A percentile compares a stretch with the other conserved stretches of the same genome.
These are phyloP conservation scores for Varecia variegata DNA, from an alignment of 2,797 vertebrate species.

Conservation along the genomic window DNA sequence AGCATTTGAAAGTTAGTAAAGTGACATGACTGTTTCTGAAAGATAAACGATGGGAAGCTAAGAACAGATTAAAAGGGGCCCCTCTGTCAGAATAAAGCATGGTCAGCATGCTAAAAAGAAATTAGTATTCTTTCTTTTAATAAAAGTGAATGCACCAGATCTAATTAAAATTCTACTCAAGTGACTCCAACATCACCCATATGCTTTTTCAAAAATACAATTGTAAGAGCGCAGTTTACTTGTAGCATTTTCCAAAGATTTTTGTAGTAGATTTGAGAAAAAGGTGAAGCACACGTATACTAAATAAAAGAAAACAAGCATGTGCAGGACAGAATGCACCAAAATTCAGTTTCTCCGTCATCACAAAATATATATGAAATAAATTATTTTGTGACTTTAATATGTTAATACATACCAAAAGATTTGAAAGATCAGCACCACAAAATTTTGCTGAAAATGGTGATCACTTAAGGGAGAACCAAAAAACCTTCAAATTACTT, in stretches of 20 bases:
- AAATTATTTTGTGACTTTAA: slow-evolving; percentile 13
- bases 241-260: neutral
- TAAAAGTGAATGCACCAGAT: slow-evolving; percentile 54
- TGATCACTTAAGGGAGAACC: neutral
- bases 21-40: neutral
- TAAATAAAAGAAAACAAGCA: neutral
- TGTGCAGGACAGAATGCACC: neutral
- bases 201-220: slow-evolving; percentile 42
- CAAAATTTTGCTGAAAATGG: neutral
- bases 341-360: neutral
- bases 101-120: slow-evolving; percentile 61
- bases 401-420: neutral
- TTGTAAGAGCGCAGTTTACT: neutral
- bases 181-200: slow-evolving; percentile 19
- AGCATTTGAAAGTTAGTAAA: slow-evolving; percentile 49
- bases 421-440: neutral
- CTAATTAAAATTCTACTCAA: slow-evolving; percentile 69
- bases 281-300: neutral
- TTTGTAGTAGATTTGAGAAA: neutral
- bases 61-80: slow-evolving; percentile 39
- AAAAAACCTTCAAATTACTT: neutral
- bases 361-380: neutral
- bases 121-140: slow-evolving; percentile 49
- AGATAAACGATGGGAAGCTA: neutral
- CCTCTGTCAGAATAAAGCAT: slow-evolving; percentile 48